These are phyloP conservation scores for Drosophila insularis DNA, from an alignment of 1,140 invertebrate species.

Conservation along the genomic window DNA sequence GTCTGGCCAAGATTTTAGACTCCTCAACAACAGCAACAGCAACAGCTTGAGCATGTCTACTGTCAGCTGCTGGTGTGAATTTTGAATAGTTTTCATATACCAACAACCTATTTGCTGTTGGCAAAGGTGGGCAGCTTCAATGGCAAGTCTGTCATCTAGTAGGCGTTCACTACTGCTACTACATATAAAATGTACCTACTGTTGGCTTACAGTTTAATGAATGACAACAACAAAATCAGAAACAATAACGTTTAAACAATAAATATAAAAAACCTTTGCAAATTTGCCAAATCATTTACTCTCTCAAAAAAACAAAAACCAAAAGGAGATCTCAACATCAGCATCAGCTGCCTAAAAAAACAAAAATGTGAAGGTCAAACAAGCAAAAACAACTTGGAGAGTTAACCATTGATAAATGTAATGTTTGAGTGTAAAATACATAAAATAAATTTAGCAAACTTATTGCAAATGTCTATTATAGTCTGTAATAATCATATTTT, in stretches of 20 bases:
- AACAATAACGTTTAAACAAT: background rate
- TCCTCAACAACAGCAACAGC: constrained; percentile 17
- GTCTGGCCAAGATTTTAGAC: constrained; percentile 27
- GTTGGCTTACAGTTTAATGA: background rate
- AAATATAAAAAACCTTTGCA: constrained; percentile 13
- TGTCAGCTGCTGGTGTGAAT: constrained; percentile 3
- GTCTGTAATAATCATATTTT: background rate
- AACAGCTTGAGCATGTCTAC: constrained; percentile 11
- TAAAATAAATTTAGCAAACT: background rate
- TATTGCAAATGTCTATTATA: background rate
- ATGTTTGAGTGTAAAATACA: background rate
- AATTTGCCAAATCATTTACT: constrained; percentile 58
- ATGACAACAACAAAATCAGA: background rate
- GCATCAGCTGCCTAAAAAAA: constrained; percentile 19
- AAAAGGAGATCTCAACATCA: constrained; percentile 11
- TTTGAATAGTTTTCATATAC: constrained; percentile 35
- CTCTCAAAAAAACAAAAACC: background rate
- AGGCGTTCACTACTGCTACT: constrained; percentile 6
- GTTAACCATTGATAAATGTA: background rate
- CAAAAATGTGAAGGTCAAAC: constrained; percentile 52
- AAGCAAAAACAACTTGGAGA: background rate
- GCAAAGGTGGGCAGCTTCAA: constrained; percentile 35
- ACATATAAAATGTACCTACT: background rate
- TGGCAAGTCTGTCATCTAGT: constrained; percentile 6
- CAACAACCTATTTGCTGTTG: constrained; percentile 45